Base-by-base conservation (phyloP, 2,888 invertebrate genomes). In the Melanchra persicariae region DNA sequence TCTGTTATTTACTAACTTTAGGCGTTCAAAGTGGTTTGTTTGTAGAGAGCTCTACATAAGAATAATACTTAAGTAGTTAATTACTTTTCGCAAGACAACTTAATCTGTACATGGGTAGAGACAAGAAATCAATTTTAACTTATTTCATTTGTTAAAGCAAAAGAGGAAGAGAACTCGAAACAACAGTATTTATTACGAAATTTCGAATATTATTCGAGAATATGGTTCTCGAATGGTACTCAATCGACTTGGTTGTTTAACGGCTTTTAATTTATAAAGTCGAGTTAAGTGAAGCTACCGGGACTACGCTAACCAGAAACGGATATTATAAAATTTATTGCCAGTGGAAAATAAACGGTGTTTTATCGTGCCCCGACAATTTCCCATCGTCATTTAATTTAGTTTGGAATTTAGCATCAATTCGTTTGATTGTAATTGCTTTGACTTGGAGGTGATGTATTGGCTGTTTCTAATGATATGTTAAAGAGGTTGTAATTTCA, bases 271-370 rank as follows among this genome's bases (percentile, higher is more conserved):
- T 87, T 77, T 71, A 67, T 81, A 71, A 81, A 81, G 60, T 82
- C 73, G 61, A 78, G 63, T 71, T 75, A 84, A 82, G 75, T 64
- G 77, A 82, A 82, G 61, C 71, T 71, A 77, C 72, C 74, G 77
- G 64, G 78, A 81, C 72, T 74, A 64, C 79, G 80, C 66, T 85
- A 87, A 84, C 83, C 74, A 82, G 83, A 68, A 75, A 72, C 86
- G 87, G 90, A 87, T 87, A 88, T 89, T 88, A 84, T 81, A 67
- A 83, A 88, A 89, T 88, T 89, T 85, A 89, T 87, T 83, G 85
- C 78, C 77, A 75, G 70, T 79, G 49, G 84, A 84, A 86, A 88
- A 88, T 89, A 85, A 88, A 87, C 80, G 81, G 75, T 75, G 75
- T 78, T 85, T 87, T 84, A 88, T 85, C 79, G 84, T 75, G 71